Evolutionary conservation across 2,888 invertebrate genomes (phyloP), one percentile per base, ranked within the genome.

Genomic region (Brassicogethes aeneus): DNA sequence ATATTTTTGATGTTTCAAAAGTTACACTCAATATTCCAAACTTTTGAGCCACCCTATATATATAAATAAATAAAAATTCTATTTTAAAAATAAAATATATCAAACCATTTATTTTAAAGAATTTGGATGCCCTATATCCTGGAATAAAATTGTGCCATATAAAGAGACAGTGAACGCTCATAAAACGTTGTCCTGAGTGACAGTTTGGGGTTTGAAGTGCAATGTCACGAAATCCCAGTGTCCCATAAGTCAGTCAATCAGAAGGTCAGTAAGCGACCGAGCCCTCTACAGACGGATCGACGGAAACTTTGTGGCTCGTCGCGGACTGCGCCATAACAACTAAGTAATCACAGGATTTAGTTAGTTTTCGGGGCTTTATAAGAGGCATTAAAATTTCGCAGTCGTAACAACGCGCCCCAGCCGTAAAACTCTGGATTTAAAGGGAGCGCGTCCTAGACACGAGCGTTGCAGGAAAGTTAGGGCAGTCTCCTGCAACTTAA

Each of bases 311-410:
- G 10, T 23, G 23, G 23, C 5, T 23, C 23, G 23, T 23, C 23
- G 23, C n/a, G n/a, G 5, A 23, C 23, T 23, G 23, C 23, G 23
- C 23, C 54, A 55, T 57, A 56, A 55, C 56, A 54, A 58, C 57
- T 59, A 57, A 59, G 59, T 59, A 59, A 59, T 59, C 57, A 57
- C 59, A 53, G 23, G 56, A 54, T 57, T 59, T 56, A 57, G 57
- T 54, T 57, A 54, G 55, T 50, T 48, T 23, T 23, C 5, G 23
- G 50, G 50, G 51, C 49, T 43, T 52, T 49, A 45, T 51, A 53
- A 51, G 48, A 50, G 51, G 51, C 57, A 57, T 61, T 61, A 61
- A 61, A 60, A 61, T 61, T 61, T 60, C 51, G 57, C 58, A 56
- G 57, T 59, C 56, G 57, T 56, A 56, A 57, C 59, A 49, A 54